Evolutionary conservation across 1,140 invertebrate genomes (phyloP).

Genomic region (Latrodectus geometricus): DNA sequence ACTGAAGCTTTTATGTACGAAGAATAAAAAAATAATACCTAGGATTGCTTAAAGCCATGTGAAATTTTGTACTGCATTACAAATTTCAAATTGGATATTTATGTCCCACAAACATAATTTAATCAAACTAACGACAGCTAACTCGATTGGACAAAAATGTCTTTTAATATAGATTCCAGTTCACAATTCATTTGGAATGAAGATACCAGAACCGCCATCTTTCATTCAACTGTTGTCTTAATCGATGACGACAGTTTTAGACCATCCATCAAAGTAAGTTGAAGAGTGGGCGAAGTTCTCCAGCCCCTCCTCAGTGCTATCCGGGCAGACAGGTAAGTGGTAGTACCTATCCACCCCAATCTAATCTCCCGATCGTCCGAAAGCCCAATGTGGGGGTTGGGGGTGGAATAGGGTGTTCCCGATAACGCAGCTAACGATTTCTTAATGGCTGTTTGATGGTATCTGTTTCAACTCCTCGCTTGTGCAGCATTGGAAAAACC

Average conservation of each 20-base stretch:
- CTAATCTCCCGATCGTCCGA: slow-evolving; percentile 9
- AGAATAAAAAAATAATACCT: too few relatives aligned
- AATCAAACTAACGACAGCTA: too few relatives aligned
- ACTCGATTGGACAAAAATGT: too few relatives aligned
- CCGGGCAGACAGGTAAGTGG: slow-evolving; percentile 19
- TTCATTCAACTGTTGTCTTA: background rate
- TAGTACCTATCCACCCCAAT: slow-evolving; percentile 14
- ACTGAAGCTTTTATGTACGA: too few relatives aligned
- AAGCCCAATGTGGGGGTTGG: background rate
- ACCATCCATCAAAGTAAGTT: slow-evolving; percentile 23
- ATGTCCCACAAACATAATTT: too few relatives aligned
- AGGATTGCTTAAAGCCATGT: too few relatives aligned
- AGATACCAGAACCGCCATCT: background rate
- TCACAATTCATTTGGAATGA: background rate
- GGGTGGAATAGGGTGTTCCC: background rate
- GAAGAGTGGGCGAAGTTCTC: too few relatives aligned
- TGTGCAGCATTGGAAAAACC: too few relatives aligned
- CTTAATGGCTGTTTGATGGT: slow-evolving; percentile 56
- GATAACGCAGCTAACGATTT: slow-evolving; percentile 49
- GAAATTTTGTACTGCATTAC: too few relatives aligned
- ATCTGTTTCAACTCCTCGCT: slow-evolving; percentile 21
- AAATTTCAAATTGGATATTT: too few relatives aligned
- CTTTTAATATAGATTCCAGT: too few relatives aligned
- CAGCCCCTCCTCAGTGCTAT: background rate
- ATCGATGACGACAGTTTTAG: slow-evolving; percentile 20